Evolutionary conservation across 2,888 invertebrate species (phyloP).

Genomic region (Stenichneumon culpator): DNA sequence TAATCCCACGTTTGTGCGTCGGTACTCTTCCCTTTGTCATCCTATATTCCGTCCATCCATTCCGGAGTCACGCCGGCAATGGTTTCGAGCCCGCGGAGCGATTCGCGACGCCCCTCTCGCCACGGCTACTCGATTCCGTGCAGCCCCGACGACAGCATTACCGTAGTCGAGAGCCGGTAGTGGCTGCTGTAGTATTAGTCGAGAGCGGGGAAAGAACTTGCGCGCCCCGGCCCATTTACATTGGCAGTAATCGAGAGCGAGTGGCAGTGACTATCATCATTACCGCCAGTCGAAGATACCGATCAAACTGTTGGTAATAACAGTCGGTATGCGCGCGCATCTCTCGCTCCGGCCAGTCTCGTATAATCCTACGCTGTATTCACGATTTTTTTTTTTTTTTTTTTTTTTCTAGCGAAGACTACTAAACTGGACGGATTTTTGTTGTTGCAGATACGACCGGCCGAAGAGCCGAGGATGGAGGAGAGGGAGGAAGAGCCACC

Average conservation of each 20-base stretch:
- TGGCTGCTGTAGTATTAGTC: constrained; percentile 41
- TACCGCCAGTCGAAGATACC: constrained; percentile 79
- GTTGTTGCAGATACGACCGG: constrained; percentile 80
- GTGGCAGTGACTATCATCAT: constrained; percentile 81
- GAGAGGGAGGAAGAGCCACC: constrained; percentile 63
- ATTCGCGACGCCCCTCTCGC: constrained; percentile 53
- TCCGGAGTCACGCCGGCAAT: constrained; percentile 24
- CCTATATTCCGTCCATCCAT: constrained; percentile 13
- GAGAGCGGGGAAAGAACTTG: constrained; percentile 27
- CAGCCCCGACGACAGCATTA: constrained; percentile 5
- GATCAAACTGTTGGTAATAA: constrained; percentile 84
- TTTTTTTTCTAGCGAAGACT: background rate
- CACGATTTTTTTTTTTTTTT: background rate
- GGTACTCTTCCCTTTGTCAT: background rate
- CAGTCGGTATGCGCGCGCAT: constrained; percentile 72
- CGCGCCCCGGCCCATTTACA: constrained; percentile 76
- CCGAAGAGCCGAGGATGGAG: constrained; percentile 78
- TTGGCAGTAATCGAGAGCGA: constrained; percentile 79
- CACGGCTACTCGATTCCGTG: constrained; percentile 52
- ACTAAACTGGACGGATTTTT: constrained; percentile 26
- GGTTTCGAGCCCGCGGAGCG: constrained; percentile 8
- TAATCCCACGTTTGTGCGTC: constrained; percentile 49
- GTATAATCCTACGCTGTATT: background rate
- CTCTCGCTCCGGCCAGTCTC: constrained; percentile 33
- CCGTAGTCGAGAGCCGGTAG: constrained; percentile 7